Base-by-base conservation (phyloP, 2,113 vertebrate species). In the Malurus elegans region DNA sequence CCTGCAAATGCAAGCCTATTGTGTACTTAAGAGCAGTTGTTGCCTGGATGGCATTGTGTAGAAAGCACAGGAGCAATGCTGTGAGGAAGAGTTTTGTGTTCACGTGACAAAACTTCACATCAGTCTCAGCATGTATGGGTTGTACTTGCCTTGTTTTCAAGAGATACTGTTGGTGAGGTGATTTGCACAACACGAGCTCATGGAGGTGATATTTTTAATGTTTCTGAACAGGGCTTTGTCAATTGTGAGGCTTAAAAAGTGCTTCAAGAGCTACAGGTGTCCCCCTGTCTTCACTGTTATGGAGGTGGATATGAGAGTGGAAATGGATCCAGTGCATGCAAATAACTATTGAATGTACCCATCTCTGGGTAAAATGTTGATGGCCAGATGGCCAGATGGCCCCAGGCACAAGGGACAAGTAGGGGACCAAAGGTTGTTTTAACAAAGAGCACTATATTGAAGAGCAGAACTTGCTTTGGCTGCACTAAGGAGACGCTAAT, bases 401-500 rank as follows among this genome's bases (percentile, higher is more conserved):
- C 92, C 44, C n/a, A 66, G 53, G 44, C 40, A 54, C 72, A 79
- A 58, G 18, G 42, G 58, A 58, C 45, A 53, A 48, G 64, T 65
- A 83, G 76, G 29, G 28, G 10, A 69, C 7, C 7, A 86, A 83
- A 51, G 26, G 9, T 40, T 67, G 1, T 79, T 86, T 62, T 80
- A 45, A 53, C 21, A 40, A 48, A 69, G 48, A 18, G 26, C n/a
- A 9, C 10, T 14, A 6, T 40, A n/a, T n/a, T 0, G 0, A 79
- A 38, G 44, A 54, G n/a, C 32, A 40, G 34, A 48, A 42, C 7
- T 81, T 92, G 32, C 65, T 84, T 50, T 61, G 18, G 16, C 60
- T 83, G 14, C 3, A 2, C 11, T 14, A 40, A 79, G 73, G 42
- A 74, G 14, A 45, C 28, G 42, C 6, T n/a, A 9, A n/a, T 57